phyloP scores from a whole-genome alignment of 1,140 invertebrate genomes.

The Magallana gigas region DNA sequence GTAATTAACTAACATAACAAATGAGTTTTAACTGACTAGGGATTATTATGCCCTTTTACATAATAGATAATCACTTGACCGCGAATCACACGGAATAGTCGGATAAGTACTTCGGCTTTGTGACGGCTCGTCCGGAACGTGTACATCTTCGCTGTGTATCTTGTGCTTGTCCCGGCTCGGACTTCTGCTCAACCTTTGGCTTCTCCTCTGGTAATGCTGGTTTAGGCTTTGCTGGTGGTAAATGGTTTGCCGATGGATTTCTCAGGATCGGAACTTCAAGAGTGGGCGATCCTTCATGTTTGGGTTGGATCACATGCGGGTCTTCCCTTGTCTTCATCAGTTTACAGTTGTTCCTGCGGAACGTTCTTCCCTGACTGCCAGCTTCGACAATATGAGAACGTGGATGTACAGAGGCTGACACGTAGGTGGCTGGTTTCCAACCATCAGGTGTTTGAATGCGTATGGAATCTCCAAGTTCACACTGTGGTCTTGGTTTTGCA shows the following conservation, averaged over 20 bases:
- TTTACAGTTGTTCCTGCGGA: not conserved
- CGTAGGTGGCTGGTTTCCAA: slow-evolving; percentile 43
- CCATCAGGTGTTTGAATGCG: slow-evolving; percentile 13
- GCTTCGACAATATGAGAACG: slow-evolving; percentile 15
- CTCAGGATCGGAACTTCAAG: not conserved
- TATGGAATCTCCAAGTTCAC: not conserved
- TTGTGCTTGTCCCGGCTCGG: not conserved
- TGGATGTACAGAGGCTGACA: not conserved
- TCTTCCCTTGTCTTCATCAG: slow-evolving; percentile 35
- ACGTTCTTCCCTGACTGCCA: not conserved
- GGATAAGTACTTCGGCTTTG: not conserved
- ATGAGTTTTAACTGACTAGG: too few species aligned
- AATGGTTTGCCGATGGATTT: not conserved
- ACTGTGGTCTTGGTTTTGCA: not conserved
- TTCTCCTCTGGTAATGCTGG: not conserved
- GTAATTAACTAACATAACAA: too few species aligned
- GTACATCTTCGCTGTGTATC: not conserved
- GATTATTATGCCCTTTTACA: not conserved
- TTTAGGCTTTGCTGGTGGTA: not conserved
- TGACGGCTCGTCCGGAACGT: not conserved
- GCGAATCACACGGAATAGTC: not conserved
- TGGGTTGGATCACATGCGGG: slow-evolving; percentile 16
- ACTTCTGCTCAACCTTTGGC: not conserved
- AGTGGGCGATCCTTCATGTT: not conserved
- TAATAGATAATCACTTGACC: not conserved